Conservation (phyloP, 2,113 vertebrate genomes). For the Anhinga rufa region DNA sequence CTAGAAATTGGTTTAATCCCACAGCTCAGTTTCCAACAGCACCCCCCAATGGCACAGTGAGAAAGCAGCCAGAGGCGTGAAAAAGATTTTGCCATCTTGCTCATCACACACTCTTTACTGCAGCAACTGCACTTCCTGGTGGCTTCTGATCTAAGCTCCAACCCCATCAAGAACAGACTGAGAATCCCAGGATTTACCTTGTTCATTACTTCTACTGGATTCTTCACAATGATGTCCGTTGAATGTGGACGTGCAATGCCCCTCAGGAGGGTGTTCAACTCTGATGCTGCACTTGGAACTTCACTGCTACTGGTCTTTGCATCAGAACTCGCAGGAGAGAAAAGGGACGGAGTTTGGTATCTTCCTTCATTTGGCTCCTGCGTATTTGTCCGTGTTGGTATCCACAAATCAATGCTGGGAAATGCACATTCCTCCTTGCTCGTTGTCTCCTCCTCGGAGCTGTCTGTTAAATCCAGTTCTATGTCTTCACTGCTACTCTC, state of each 20-base stretch:
- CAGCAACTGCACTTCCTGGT: neutral
- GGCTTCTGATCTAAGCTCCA: neutral
- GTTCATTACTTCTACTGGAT: neutral
- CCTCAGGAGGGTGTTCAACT: neutral
- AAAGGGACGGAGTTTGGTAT: neutral
- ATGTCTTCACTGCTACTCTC: conserved; percentile 44
- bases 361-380: neutral
- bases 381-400: conserved; percentile 43
- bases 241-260: neutral
- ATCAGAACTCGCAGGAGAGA: neutral
- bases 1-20: neutral
- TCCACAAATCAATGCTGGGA: conserved; percentile 77
- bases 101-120: neutral
- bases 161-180: neutral
- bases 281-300: fast-evolving
- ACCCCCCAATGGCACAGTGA: neutral
- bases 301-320: neutral
- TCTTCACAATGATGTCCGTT: neutral
- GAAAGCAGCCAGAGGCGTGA: neutral
- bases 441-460: neutral
- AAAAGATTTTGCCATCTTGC: neutral
- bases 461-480: conserved; percentile 22
- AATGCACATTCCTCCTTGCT: neutral
- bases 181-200: conserved; percentile 29
- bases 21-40: neutral